These are phyloP conservation scores for Serinus canaria DNA, from an alignment of 2,113 vertebrate species.

Conservation along the genomic window DNA sequence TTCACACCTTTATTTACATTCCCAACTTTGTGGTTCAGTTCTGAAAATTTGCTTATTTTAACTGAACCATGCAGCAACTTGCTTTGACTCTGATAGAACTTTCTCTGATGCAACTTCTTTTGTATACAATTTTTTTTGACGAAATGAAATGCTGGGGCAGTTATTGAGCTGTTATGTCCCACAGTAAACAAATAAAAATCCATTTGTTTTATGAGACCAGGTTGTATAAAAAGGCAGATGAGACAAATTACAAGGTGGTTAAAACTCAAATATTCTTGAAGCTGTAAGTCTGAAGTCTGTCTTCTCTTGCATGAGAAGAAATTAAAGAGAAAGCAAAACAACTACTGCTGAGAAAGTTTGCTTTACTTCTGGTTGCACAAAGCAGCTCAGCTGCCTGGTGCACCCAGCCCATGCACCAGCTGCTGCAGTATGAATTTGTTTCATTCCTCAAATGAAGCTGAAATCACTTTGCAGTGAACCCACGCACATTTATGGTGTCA, in stretches of 20 bases:
- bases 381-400: not conserved
- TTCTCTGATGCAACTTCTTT: not conserved
- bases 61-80: not conserved
- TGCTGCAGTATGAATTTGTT: not conserved
- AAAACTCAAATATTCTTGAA: not conserved
- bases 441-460: not conserved
- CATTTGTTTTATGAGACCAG: not conserved
- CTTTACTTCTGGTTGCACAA: not conserved
- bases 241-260: rapidly evolving
- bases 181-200: not conserved
- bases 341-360: not conserved
- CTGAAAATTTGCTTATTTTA: not conserved
- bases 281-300: not conserved
- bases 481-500: not conserved
- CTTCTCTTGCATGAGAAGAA: not conserved
- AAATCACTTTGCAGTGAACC: not conserved
- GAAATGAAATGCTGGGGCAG: not conserved
- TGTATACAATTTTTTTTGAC: not conserved
- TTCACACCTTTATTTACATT: not conserved
- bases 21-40: not conserved
- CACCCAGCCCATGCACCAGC: not conserved
- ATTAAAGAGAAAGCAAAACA: not conserved
- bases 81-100: not conserved
- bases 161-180: not conserved
- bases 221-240: not conserved